Base-by-base conservation (phyloP, 2,888 invertebrate genomes). In the Drosophila koepferae region DNA sequence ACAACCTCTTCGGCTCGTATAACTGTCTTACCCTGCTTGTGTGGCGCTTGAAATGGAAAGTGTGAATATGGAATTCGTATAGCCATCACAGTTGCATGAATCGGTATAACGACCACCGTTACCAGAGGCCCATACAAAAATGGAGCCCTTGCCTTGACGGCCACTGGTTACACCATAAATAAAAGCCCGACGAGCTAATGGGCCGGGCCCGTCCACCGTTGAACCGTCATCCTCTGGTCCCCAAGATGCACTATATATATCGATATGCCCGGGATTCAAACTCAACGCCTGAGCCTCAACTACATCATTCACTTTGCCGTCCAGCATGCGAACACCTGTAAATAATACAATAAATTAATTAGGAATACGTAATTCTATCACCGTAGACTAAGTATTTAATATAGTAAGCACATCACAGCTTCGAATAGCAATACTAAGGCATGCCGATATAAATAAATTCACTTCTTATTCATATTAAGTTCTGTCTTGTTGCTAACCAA, bases 21-120 rank as follows among this genome's bases (percentile, higher is more conserved):
- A n/a, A 23, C 6, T 44, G 18, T 18, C 94, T 94, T 94, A 96
- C 94, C 98, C 98, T 90, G 97, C 97, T 94, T 99, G 98, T 0
- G 99, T 99, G 18, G 99, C 99, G 93, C 99, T 99, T 54, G 99
- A 99, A 91, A 99, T 99, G 74, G 99, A 99, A 64, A 99, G 94
- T 0, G 99, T 99, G 93, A 99, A 99, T 91, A 99, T 99, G 92
- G 98, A 98, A 93, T 99, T 99, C 31, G 99, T 99, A 93, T 99
- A 99, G 56, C 99, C 99, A 93, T 99, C 99, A 94, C 99, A 99
- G 93, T 99, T 99, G 93, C 99, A 99, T 3, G 98, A 98, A 92
- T 99, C 99, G 14, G 97, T 97, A 91, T 98, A 97, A 71, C 98
- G 95, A 49, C 99, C 99, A 28, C 99, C 99, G 91, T 99, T 99